Evolutionary conservation across 35 echinoderm and acorn worm species (phyloP).

Genomic region (Ptychodera flava): DNA sequence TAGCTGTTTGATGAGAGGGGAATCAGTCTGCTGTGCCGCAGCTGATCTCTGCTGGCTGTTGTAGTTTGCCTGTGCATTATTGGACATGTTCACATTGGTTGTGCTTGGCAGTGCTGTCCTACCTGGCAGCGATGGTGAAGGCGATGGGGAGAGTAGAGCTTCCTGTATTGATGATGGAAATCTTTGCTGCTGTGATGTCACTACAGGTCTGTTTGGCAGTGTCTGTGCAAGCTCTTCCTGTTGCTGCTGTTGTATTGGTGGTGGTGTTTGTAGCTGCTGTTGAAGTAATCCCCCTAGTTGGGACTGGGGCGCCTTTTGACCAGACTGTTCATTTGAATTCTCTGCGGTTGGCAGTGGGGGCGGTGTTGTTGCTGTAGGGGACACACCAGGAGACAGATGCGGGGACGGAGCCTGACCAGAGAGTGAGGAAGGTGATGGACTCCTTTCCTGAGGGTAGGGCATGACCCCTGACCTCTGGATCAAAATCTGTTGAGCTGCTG

Average conservation of each 20-base stretch:
- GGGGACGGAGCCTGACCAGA: background rate
- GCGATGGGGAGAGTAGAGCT: background rate
- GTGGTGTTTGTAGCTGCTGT: background rate
- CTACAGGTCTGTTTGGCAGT: background rate
- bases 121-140: background rate
- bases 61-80: background rate
- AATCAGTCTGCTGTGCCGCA: conserved; percentile 17
- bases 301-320: background rate
- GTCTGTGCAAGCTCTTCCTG: background rate
- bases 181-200: too few relatives aligned
- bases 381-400: background rate
- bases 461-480: background rate
- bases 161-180: background rate
- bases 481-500: background rate
- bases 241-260: background rate
- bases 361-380: background rate
- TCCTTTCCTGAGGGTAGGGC: background rate
- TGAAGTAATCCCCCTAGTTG: background rate
- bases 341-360: background rate
- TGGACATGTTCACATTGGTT: background rate
- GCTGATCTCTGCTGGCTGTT: conserved; percentile 5
- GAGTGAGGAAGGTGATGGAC: background rate
- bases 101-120: background rate
- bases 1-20: conserved; percentile 85
- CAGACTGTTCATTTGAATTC: background rate